Base-by-base conservation (phyloP, 2,888 invertebrate species). In the Anthrax anthrax region DNA sequence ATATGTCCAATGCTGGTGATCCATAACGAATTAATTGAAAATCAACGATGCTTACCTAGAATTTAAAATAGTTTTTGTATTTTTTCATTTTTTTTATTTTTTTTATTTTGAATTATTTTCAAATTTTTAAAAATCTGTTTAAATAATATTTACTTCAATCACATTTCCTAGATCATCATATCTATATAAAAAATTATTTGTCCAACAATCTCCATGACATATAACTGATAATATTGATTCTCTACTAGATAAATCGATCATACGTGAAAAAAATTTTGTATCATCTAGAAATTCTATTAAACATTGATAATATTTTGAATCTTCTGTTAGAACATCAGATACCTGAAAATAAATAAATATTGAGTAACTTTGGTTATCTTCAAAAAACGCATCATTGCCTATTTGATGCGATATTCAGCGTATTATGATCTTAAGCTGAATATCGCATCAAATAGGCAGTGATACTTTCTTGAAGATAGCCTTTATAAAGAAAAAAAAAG, bases 131-230 rank as follows among this genome's bases (percentile, higher is more conserved):
- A n/a, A 42, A 18, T 37, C 23, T 16, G 13, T 17, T 18, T n/a
- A 3, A 16, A 19, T 19, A n/a, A 17, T 8, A 27, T 42, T 38
- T 52, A 75, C 76, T 63, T 77, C 77, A 45, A 71, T 65, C 43
- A 76, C 74, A 46, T 72, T 70, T 1, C 71, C 72, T 34, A 60
- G 54, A 46, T 69, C 65, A 6, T 70, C 66, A 52, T 79, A 77
- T 52, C 73, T 71, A 57, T 81, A 82, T 18, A 82, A 61, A 56
- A 83, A 74, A 60, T 83, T 83, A 56, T 83, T 83, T 1, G 80
- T 81, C 82, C 82, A 83, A 58, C 81, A 82, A 54, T 83, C 83
- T 0, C 83, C 83, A 55, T 83, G 83, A 45, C 80, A 77, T 52
- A 83, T 78, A 3, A 82, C 80, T 0, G 80, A 78, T 39, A 82